Conservation (phyloP, 2,113 vertebrate species). For the Macquaria ambigua region DNA sequence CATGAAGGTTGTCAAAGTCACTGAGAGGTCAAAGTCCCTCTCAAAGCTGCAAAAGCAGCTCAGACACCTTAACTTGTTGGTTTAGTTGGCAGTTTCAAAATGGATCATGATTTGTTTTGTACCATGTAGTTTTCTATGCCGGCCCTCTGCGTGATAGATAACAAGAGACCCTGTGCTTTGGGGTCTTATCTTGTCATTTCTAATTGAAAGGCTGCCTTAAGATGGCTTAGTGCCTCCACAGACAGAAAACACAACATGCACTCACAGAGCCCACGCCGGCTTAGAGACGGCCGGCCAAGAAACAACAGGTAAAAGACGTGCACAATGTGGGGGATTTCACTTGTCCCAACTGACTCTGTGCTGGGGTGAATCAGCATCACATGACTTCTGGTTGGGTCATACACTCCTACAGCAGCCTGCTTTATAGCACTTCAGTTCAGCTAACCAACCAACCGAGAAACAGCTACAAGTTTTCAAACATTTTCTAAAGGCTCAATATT, state of each 20-base stretch:
- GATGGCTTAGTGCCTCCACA: conserved; percentile 65
- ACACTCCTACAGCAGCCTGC: neutral
- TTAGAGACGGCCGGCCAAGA: conserved; percentile 68
- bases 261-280: conserved; percentile 61
- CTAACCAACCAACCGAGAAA: neutral
- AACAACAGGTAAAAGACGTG: conserved; percentile 69
- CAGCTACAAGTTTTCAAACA: neutral
- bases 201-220: conserved; percentile 68
- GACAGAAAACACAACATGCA: conserved; percentile 67
- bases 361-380: conserved; percentile 57
- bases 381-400: conserved; percentile 31
- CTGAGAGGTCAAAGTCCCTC: neutral
- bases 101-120: neutral
- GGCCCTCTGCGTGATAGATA: conserved; percentile 34
- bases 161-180: conserved; percentile 51
- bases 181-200: conserved; percentile 83
- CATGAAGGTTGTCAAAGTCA: neutral
- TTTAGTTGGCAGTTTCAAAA: conserved; percentile 17
- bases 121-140: conserved; percentile 8
- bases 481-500: neutral
- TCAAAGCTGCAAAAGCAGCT: conserved; percentile 22
- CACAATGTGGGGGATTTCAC: conserved; percentile 76
- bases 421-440: neutral
- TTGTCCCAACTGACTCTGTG: conserved; percentile 72
- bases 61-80: neutral